phyloP scores from a whole-genome alignment of 2,113 vertebrate species.

The Callipepla squamata region DNA sequence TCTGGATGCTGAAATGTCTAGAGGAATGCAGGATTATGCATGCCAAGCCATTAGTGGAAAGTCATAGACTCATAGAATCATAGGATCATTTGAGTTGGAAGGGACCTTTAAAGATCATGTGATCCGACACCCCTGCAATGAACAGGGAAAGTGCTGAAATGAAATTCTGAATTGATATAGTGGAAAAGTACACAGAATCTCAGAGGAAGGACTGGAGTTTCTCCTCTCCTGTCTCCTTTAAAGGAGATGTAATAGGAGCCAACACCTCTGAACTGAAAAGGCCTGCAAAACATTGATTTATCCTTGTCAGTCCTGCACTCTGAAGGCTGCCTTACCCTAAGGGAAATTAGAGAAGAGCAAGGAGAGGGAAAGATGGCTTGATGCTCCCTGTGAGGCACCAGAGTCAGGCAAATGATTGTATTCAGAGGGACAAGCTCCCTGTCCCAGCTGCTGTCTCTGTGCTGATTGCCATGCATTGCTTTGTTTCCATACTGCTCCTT shows the following conservation, averaged over 20 bases:
- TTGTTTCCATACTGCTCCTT: neutral
- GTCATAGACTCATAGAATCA: too few species aligned
- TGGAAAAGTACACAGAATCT: neutral
- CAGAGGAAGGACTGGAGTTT: neutral
- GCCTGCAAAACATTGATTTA: neutral
- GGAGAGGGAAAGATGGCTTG: neutral
- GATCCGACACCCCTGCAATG: too few species aligned
- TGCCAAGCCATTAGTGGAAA: slow-evolving; percentile 25
- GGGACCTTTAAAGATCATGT: too few species aligned
- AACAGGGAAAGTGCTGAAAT: too few species aligned
- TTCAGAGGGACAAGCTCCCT: neutral
- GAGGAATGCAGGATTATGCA: slow-evolving; percentile 18
- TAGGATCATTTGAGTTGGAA: too few species aligned
- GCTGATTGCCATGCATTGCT: neutral
- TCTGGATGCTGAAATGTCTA: slow-evolving; percentile 30
- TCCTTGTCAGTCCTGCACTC: neutral
- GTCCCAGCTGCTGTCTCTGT: neutral
- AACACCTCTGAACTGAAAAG: neutral
- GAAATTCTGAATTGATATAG: slow-evolving; percentile 48
- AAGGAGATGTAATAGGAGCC: neutral
- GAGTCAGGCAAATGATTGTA: neutral
- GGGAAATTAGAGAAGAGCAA: neutral
- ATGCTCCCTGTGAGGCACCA: neutral
- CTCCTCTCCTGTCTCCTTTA: neutral
- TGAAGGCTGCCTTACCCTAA: neutral